phyloP scores from a whole-genome alignment of 2,888 invertebrate genomes.

The Tiliacea aurago region DNA sequence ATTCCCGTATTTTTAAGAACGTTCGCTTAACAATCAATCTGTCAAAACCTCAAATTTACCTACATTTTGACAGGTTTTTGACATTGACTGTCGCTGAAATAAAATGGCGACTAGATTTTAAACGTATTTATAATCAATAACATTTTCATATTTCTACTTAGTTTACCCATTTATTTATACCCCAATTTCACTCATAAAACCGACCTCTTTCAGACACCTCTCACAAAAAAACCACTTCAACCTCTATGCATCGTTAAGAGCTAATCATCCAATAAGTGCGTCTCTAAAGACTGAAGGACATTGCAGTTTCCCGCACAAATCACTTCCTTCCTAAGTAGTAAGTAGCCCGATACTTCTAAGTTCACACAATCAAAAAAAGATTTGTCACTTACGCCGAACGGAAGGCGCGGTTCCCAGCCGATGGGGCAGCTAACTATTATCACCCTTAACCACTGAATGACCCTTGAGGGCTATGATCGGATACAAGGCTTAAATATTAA shows the following conservation, averaged over 20 bases:
- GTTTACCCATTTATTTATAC: background rate
- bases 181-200: background rate
- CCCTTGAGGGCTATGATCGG: slow-evolving; percentile 74
- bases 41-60: background rate
- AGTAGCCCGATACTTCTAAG: slow-evolving; percentile 75
- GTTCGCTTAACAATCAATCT: background rate
- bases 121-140: background rate
- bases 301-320: slow-evolving; percentile 59
- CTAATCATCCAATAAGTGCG: slow-evolving; percentile 49
- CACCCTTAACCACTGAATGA: slow-evolving; percentile 81
- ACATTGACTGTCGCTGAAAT: background rate
- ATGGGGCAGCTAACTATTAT: slow-evolving; percentile 84
- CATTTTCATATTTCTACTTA: background rate
- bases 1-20: background rate
- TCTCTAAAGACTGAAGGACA: slow-evolving; percentile 37
- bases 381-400: slow-evolving; percentile 85
- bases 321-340: slow-evolving; percentile 66
- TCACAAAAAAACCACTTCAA: background rate
- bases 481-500: slow-evolving; percentile 20
- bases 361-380: slow-evolving; percentile 90
- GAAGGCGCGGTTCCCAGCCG: slow-evolving; percentile 85
- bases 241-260: slow-evolving; percentile 26
- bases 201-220: background rate
- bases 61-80: background rate
- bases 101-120: too few relatives aligned